These are phyloP conservation scores for Oncorhynchus keta DNA, from an alignment of 2,113 vertebrate species.

Conservation along the genomic window DNA sequence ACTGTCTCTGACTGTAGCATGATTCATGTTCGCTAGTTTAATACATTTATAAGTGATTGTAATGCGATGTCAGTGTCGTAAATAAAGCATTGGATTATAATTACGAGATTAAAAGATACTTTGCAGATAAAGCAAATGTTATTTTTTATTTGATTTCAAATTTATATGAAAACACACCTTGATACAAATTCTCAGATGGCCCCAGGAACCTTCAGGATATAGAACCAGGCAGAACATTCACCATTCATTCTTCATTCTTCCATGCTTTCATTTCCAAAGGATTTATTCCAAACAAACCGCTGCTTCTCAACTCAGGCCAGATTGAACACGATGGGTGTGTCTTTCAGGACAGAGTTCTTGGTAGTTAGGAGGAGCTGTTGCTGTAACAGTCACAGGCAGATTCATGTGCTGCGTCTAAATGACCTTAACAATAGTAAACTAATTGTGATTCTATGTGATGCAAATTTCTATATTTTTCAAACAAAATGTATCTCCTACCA, in stretches of 20 bases:
- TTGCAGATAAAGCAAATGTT: constrained; percentile 20
- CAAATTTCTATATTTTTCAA: neutral
- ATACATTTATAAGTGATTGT: too few species aligned
- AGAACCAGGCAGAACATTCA: constrained; percentile 43
- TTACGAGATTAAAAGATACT: neutral
- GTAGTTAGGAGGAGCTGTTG: constrained; percentile 32
- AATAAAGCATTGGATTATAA: neutral
- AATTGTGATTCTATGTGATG: neutral
- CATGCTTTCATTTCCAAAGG: constrained; percentile 60
- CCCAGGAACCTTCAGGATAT: constrained; percentile 42
- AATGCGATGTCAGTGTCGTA: neutral
- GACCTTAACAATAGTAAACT: too few species aligned
- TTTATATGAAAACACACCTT: constrained; percentile 41
- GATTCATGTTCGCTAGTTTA: neutral
- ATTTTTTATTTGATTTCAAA: neutral
- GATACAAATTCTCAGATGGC: constrained; percentile 44
- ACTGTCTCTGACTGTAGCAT: neutral
- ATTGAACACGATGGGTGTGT: constrained; percentile 65
- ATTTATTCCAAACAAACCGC: constrained; percentile 67
- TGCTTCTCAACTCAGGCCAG: constrained; percentile 55
- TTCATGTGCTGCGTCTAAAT: too few species aligned
- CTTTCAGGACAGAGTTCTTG: constrained; percentile 44
- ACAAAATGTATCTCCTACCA: neutral
- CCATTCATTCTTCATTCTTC: constrained; percentile 61
- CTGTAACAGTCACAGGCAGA: neutral